These are phyloP conservation scores for Nomada lathburiana DNA, from an alignment of 2,888 invertebrate genomes.

Conservation along the genomic window DNA sequence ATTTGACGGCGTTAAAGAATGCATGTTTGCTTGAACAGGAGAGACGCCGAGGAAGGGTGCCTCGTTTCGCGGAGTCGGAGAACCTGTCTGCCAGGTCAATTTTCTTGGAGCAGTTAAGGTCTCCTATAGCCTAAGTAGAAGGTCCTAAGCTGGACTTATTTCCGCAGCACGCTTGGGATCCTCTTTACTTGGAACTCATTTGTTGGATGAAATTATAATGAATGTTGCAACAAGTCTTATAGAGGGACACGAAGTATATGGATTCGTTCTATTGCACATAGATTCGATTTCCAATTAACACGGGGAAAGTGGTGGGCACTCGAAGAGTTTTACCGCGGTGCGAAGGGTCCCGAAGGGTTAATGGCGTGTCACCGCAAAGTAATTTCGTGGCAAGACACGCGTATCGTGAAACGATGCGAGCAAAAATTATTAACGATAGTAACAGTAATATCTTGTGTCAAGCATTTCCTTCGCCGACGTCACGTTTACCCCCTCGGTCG, in stretches of 20 bases:
- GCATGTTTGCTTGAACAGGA: neutral
- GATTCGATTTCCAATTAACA: slow-evolving; percentile 27
- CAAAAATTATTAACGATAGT: slow-evolving; percentile 17
- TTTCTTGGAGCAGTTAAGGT: neutral
- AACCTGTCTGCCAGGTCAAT: neutral
- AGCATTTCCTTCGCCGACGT: too few species aligned
- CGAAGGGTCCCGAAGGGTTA: slow-evolving; percentile 39
- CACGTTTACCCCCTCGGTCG: too few species aligned
- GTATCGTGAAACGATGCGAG: slow-evolving; percentile 21
- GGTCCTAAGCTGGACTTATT: neutral
- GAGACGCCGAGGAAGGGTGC: neutral
- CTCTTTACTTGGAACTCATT: neutral
- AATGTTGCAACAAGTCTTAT: neutral
- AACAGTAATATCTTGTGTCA: too few species aligned
- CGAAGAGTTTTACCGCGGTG: slow-evolving; percentile 12
- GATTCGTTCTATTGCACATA: neutral
- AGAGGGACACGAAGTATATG: neutral
- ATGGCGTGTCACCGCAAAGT: slow-evolving; percentile 61
- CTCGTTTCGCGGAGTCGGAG: neutral
- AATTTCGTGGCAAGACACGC: slow-evolving; percentile 57
- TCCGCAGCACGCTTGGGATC: neutral
- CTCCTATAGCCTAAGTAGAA: neutral
- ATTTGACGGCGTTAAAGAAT: neutral
- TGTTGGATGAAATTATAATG: neutral
- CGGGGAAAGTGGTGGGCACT: neutral